These are phyloP conservation scores for Dendrocincla fuliginosa DNA, from an alignment of 2,797 vertebrate genomes.

Conservation along the genomic window DNA sequence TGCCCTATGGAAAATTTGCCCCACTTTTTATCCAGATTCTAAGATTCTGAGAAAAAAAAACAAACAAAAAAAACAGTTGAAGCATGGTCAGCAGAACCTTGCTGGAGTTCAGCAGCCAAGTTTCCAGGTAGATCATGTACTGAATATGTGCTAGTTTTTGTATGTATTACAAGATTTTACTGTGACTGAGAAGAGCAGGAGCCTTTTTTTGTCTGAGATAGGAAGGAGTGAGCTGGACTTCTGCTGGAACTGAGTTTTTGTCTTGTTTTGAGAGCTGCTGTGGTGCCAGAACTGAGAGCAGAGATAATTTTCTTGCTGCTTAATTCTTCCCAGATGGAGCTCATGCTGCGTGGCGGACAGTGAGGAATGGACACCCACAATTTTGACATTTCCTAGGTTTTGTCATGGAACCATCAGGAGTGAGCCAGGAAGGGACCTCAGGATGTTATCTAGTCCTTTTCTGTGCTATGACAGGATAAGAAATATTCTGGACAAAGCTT, in stretches of 20 bases:
- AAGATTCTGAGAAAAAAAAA: background rate
- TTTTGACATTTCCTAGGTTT: conserved; percentile 19
- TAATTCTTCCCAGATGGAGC: conserved; percentile 21
- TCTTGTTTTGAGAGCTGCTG: background rate
- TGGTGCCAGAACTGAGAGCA: background rate
- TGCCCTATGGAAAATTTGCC: background rate
- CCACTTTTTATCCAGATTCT: background rate
- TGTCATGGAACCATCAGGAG: background rate
- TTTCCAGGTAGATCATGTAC: background rate
- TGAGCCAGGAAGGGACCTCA: background rate
- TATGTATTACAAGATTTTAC: background rate
- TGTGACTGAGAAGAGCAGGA: background rate
- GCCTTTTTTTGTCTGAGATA: background rate
- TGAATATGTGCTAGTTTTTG: background rate
- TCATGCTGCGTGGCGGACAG: background rate
- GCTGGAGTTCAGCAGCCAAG: background rate
- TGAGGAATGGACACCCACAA: background rate
- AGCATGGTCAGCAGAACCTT: background rate
- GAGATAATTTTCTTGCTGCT: background rate
- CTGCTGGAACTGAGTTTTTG: background rate
- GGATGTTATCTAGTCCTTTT: background rate
- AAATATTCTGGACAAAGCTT: background rate
- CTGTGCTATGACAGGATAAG: background rate
- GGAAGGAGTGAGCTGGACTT: background rate
- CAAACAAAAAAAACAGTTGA: background rate